A percentile compares a stretch with the other conserved stretches of the same genome.
Conservation (phyloP, 1,140 invertebrate species). For the Tetragnatha versicolor region DNA sequence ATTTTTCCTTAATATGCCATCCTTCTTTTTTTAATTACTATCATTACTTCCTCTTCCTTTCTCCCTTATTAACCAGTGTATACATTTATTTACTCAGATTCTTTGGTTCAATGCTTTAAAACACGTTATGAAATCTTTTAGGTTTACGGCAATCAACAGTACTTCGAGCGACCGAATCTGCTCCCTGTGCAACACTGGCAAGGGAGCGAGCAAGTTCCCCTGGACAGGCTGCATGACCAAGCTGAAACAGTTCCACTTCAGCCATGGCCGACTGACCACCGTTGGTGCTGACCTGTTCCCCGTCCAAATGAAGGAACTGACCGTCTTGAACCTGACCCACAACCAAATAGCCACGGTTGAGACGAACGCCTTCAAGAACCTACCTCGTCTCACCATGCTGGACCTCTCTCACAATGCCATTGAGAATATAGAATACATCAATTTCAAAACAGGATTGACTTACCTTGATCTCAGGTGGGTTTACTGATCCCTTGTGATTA, state of each 20-base stretch:
- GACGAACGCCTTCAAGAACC: not conserved
- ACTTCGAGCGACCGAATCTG: not conserved
- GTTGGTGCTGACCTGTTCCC: not conserved
- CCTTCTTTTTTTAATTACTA: too few relatives aligned
- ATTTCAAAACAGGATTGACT: not conserved
- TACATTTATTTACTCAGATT: too few relatives aligned
- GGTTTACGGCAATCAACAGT: constrained; percentile 1
- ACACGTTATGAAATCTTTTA: not conserved
- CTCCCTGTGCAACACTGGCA: not conserved
- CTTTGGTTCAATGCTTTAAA: too few relatives aligned
- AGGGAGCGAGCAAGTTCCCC: not conserved
- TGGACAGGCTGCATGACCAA: constrained; percentile 15
- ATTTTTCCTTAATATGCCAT: too few relatives aligned
- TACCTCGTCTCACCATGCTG: not conserved
- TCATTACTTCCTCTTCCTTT: too few relatives aligned
- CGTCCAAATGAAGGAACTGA: not conserved
- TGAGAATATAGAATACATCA: not conserved
- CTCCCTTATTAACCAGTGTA: too few relatives aligned
- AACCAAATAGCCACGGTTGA: not conserved
- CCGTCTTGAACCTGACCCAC: constrained; percentile 5
- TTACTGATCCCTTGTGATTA: too few relatives aligned
- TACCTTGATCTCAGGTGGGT: not conserved
- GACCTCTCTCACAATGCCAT: constrained; percentile 23
- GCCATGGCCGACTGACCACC: not conserved
- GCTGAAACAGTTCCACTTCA: not conserved